Base-by-base conservation (phyloP, 2,113 vertebrate species). In the Sinocyclocheilus anshuiensis region DNA sequence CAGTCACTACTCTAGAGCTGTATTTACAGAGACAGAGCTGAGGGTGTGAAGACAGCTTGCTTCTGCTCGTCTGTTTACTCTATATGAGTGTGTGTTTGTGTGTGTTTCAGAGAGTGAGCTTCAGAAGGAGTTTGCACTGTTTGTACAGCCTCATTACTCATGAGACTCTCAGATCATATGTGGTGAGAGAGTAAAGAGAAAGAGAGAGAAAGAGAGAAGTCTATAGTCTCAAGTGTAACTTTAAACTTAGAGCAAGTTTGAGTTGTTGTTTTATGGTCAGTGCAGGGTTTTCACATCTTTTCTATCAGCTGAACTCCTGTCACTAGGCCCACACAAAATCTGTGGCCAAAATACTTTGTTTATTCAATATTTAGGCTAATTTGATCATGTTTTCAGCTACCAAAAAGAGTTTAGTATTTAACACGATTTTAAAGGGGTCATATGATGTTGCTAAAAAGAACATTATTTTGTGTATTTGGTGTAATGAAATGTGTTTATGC, bases 1-100 rank as follows among this genome's bases (percentile, higher is more conserved):
- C 57, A 76, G 80, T 79, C 53, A 50, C 57, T 75, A 77, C 53
- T 78, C 82, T 75, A 65, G 42, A 77, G 85, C 78, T 77, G 77
- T 55, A 89, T 87, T 85, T 85, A 82, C 74, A 53, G 50, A 77
- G 84, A 87, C 67, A 80, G 82, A 55, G 29, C 26, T 57, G 11
- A 36, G 22, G 76, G 48, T 77, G 39, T 45, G 57, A 83, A 53
- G 71, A 83, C 61, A 63, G 81, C 29, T 72, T 84, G 83, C 79
- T 76, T 22, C 81, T 39, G 77, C 87, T 53, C 33, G 4, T 84
- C 85, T 63, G 74, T 82, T 50, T 81, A 84, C 67, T 36, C 29
- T 16, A 3, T 42, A 16, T 72, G n/a, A 4, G 72, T n/a, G 61
- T 63, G 10, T 29, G n/a, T 65, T 9, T 74, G 72, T 81, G 57